Base-by-base conservation (phyloP, 2,113 vertebrate species). In the Dissostichus mawsoni region DNA sequence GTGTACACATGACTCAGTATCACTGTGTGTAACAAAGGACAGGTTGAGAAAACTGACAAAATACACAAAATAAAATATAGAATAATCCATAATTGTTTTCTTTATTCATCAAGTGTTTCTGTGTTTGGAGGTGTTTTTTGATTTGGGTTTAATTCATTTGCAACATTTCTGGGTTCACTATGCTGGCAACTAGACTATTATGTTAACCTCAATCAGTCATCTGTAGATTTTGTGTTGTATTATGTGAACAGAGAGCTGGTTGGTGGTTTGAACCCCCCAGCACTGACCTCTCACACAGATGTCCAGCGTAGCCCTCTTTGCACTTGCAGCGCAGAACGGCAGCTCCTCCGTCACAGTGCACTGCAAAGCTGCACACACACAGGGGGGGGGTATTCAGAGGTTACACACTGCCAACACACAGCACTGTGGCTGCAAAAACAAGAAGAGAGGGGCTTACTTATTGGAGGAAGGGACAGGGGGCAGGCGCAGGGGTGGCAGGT, bases 261-360 rank as follows among this genome's bases (percentile, higher is more conserved):
- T 36, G 23, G 11, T 47, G 58, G 50, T 10, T 62, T 0, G 51
- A 5, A 45, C 52, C 2, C 25, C 11, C 36, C 36, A 72, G 47
- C 65, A 91, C 96, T 89, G 90, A 98, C 98, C 98, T 97, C 95
- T 99, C 98, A 87, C 98, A 99, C 82, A 94, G 94, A 87, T 97
- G 94, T 84, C 98, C 98, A 67, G 97, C 96, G 44, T 98, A 98
- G 77, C 96, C 97, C 80, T 98, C 96, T 84, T 96, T 95, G 87
- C 98, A 99, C 73, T 97, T 94, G 86, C 98, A 99, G 1, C 94
- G 95, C 68, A 97, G 88, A 10, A 78, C 86, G 74, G 94, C 86
- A 25, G 92, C 88, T 91, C 95, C 96, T 87, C 92, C 93, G 80
- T 97, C 95, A 87, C 98, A 99, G 92, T 95, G 94, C 50, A 95